phyloP scores from a whole-genome alignment of 2,797 vertebrate genomes.

The Crocodylus rhombifer region DNA sequence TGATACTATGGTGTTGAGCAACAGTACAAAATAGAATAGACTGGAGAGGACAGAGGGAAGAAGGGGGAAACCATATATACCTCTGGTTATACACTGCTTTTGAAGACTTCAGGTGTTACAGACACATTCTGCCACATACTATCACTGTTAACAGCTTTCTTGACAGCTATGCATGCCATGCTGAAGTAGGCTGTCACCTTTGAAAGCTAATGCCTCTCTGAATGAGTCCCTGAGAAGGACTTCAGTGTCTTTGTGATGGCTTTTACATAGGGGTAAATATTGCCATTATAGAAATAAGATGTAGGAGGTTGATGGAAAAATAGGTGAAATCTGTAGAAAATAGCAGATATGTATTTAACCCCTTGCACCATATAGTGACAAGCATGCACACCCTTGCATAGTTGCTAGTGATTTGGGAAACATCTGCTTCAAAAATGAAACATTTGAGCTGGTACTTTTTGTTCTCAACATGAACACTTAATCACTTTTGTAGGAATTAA shows the following conservation, averaged over 20 bases:
- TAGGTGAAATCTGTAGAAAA: background rate
- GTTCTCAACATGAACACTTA: background rate
- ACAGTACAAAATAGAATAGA: background rate
- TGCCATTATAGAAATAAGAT: background rate
- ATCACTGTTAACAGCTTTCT: background rate
- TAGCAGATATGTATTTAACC: background rate
- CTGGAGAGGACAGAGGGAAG: too few relatives aligned
- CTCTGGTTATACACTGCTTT: conserved; percentile 2
- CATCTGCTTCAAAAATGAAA: background rate
- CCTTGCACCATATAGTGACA: background rate
- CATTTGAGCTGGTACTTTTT: background rate
- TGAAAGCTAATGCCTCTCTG: too few relatives aligned
- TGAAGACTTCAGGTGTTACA: conserved; percentile 4
- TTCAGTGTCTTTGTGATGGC: background rate
- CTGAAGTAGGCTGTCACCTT: too few relatives aligned
- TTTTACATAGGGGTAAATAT: background rate
- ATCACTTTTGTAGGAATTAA: background rate
- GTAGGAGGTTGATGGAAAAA: background rate
- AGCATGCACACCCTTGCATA: background rate
- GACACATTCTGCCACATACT: conserved; percentile 7
- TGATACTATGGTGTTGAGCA: background rate
- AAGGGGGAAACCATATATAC: background rate
- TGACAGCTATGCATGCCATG: too few relatives aligned
- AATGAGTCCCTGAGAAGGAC: background rate
- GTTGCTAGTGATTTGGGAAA: background rate